Evolutionary conservation across 2,797 vertebrate genomes (phyloP), one percentile per base, ranked within the genome.

Genomic region (Morus bassanus): DNA sequence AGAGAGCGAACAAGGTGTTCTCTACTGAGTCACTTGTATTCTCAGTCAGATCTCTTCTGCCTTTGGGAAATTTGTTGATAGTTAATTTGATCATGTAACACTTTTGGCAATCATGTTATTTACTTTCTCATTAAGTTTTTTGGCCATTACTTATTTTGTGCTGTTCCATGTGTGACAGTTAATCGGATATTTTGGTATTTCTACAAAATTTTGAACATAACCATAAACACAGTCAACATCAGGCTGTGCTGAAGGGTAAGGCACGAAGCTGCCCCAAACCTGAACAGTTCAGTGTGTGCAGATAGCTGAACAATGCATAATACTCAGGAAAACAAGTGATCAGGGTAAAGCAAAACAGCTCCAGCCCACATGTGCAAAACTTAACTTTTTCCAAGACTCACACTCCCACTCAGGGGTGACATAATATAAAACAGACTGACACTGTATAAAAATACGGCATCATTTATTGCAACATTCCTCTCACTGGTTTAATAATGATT

Each of bases 371-470:
- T 74, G 43, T 84, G 54, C 22, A n/a, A 80, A 88, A 88, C n/a
- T 31, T 54, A 22, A 85, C 50, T 91, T 93, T 61, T 89, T 93
- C 79, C 91, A 93, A 95, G 82, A 57, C 73, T 95, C 89, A 23
- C 64, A 64, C 75, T 57, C 67, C 59, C 60, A 77, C 57, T 88
- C 72, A 41, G 54, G 85, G 50, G 41, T 92, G 76, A 90, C 89
- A 87, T 92, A 91, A 95, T 61, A 91, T 2, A 45, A 91, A 95
- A 7, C 91, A 96, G 95, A 93, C 73, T 78, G 73, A 94, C 2
- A 7, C 69, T 78, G 46, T 88, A 73, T 39, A 95, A 93, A 94
- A 94, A 92, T 48, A 90, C 0, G 1, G 76, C 73, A 73, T 86
- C 59, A 53, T 86, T 95, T 96, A 95, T 72, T 93, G 65, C 82